These are phyloP conservation scores for Nemotelus nigrinus DNA, from an alignment of 2,888 invertebrate species.

Conservation along the genomic window DNA sequence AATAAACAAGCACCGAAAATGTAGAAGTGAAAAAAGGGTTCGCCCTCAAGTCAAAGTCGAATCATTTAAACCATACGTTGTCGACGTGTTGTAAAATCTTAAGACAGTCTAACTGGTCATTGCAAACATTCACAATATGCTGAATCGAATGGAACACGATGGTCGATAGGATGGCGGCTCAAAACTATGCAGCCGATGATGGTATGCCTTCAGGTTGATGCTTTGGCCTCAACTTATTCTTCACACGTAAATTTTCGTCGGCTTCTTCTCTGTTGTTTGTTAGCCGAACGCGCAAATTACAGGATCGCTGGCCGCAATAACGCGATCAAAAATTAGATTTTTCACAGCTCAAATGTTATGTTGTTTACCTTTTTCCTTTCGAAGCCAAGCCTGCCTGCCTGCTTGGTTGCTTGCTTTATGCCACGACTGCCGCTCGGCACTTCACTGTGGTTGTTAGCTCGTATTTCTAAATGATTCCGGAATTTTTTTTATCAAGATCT, in stretches of 20 bases:
- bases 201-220: conserved; percentile 32
- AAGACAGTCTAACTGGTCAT: neutral
- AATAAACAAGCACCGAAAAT: conserved; percentile 23
- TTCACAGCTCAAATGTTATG: conserved; percentile 49
- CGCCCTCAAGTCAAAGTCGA: conserved; percentile 48
- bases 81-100: conserved; percentile 27
- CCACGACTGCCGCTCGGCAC: conserved; percentile 30
- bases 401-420: conserved; percentile 5
- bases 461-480: conserved; percentile 46
- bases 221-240: conserved; percentile 45
- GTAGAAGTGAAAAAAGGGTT: conserved; percentile 50
- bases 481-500: conserved; percentile 46
- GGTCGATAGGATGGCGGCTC: conserved; percentile 16
- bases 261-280: conserved; percentile 47
- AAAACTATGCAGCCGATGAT: conserved; percentile 1
- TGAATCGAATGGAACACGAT: conserved; percentile 17
- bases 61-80: conserved; percentile 27
- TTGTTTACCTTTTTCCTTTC: conserved; percentile 39
- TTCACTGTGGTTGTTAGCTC: conserved; percentile 38
- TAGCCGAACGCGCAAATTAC: conserved; percentile 49
- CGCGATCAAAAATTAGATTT: conserved; percentile 52
- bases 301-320: conserved; percentile 52
- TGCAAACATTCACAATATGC: neutral
- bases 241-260: conserved; percentile 47
- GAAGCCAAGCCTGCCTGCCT: neutral